These are phyloP conservation scores for Suillia variegata DNA, from an alignment of 2,888 invertebrate genomes.

Conservation along the genomic window DNA sequence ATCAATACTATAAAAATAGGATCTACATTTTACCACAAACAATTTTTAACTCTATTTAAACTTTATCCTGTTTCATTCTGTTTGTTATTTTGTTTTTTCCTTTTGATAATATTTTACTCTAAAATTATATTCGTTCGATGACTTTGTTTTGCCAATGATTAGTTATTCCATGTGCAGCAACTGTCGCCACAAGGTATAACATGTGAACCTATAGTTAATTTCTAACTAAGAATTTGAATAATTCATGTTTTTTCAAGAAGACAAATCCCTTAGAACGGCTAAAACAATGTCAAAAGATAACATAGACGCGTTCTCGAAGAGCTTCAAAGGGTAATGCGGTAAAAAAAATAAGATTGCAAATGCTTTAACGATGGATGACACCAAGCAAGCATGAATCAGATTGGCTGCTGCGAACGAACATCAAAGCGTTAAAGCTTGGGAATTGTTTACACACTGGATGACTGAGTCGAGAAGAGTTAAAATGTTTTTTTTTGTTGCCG, in stretches of 20 bases:
- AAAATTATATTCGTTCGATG: no score
- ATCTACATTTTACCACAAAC: no score
- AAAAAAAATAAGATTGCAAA: conserved; percentile 31
- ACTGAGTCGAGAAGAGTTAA: conserved; percentile 29
- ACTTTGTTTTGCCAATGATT: no score
- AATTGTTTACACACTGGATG: conserved; percentile 57
- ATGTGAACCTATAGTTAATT: no score
- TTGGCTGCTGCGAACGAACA: conserved; percentile 36
- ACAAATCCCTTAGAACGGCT: no score
- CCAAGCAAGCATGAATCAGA: conserved; percentile 40
- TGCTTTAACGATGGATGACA: conserved; percentile 52
- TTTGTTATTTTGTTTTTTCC: no score
- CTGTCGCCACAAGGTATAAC: no score
- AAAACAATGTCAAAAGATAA: conserved; percentile 35
- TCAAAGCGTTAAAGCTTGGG: conserved; percentile 57
- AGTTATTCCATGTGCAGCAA: no score
- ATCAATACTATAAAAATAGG: no score
- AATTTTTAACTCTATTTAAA: no score
- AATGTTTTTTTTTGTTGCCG: conserved; percentile 4
- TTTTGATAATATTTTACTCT: no score
- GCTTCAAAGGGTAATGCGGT: conserved; percentile 47
- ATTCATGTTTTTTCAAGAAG: conserved; percentile 57
- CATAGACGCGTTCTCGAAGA: conserved; percentile 48
- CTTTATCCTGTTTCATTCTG: no score
- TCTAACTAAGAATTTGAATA: conserved; percentile 46